Evolutionary conservation across 37 sponge, comb jelly and placozoan species (phyloP), one percentile per base, ranked within the genome.

Genomic region (Amphimedon queenslandica): DNA sequence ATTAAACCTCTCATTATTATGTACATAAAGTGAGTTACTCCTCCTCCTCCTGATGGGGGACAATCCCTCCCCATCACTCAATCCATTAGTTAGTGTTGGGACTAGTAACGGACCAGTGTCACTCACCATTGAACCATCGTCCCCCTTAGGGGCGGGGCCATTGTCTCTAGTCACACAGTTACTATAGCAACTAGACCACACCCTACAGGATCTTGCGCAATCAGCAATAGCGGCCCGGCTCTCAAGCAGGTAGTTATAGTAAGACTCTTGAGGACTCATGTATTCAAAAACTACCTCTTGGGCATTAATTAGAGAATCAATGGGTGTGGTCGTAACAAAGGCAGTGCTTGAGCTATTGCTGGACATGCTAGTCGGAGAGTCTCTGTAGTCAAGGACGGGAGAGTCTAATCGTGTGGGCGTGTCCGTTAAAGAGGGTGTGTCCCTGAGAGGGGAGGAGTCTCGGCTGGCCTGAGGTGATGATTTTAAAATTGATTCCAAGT

Each of bases 121-220:
- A n/a, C n/a, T n/a, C n/a, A n/a, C n/a, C n/a, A n/a, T n/a, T n/a
- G n/a, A n/a, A 20, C 64, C 64, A 20, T 63, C 25, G 29, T 57
- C 66, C 37, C 57, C 55, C 37, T 77, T 58, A 67, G 53, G n/a
- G 32, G 58, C 28, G 21, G 4, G 39, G 28, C 32, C 37, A 11
- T 34, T 67, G 27, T 27, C 68, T n/a, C 36, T 58, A 30, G 8
- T 33, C 11, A 66, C 41, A 21, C 85, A 79, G 34, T 37, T 71
- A 70, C 57, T 57, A 42, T 90, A 90, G 40, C 31, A 20, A 40
- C 64, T 85, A 21, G 86, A 90, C 91, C 91, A 90, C 38, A 86
- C 60, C 30, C 32, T 47, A 70, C 86, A 90, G 30, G 79, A 34
- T 20, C 1, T 25, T 13, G 69, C 82, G 74, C 91, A 85, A 36